phyloP scores from a whole-genome alignment of 2,113 vertebrate genomes.

The Pogonocichla stellata region DNA sequence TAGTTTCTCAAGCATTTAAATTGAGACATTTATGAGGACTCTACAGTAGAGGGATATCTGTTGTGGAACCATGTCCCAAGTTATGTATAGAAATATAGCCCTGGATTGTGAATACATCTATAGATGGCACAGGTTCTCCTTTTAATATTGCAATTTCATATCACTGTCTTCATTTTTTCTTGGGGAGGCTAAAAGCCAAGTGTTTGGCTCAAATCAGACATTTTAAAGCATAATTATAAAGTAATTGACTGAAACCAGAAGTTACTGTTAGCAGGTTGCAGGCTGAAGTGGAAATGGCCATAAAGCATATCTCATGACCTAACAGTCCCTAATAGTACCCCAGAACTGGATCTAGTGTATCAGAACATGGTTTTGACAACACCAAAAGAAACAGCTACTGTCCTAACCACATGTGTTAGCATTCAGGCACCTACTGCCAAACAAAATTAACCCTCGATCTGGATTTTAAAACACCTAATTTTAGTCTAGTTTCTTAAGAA shows the following conservation, averaged over 20 bases:
- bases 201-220: conserved; percentile 5
- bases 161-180: background rate
- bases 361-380: background rate
- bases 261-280: background rate
- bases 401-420: background rate
- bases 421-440: background rate
- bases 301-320: background rate
- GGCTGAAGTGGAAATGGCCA: background rate
- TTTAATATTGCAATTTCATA: background rate
- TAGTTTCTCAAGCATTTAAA: background rate
- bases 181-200: conserved; percentile 24
- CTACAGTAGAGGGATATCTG: background rate
- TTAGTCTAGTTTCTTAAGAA: conserved; percentile 8
- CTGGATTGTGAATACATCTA: background rate
- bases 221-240: conserved; percentile 45
- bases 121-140: background rate
- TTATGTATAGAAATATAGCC: background rate
- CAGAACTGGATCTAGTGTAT: background rate
- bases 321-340: background rate
- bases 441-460: background rate
- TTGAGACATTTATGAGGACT: background rate
- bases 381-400: background rate
- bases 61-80: background rate
- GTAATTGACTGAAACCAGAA: conserved; percentile 30
- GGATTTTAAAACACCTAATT: conserved; percentile 4